Base-by-base conservation (phyloP, 1,140 invertebrate species). In the Lamellibrachia luymesi region DNA sequence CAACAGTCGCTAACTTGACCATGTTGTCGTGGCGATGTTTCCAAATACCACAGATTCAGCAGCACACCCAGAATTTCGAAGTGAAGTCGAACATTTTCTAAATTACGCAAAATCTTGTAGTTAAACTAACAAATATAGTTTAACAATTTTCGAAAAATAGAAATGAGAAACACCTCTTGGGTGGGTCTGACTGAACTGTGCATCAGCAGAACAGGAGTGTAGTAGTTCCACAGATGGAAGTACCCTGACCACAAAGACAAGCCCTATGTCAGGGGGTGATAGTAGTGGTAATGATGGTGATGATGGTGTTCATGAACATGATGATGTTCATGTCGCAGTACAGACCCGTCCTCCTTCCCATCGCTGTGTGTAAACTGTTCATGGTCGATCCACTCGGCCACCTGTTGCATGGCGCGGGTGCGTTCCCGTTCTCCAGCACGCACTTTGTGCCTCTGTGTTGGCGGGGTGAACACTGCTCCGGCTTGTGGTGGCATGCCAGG, bases 251-350 rank as follows among this genome's bases (percentile, higher is more conserved):
- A 80, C 64, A 17, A 80, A 10, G 17, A 80, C 64, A 80, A 56
- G 2, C 64, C 64, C 64, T 80, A 80, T 17, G 64, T 80, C 13
- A 80, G 64, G 25, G 91, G 94, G 92, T 96, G 95, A 95, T 97
- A 98, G 96, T 98, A 98, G 96, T 98, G 97, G 96, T 98, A 98
- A 95, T 98, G 98, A 93, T 96, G 95, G 96, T 98, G 98, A 95
- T 98, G 98, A 94, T 98, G 97, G 94, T 98, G 98, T 95, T 98
- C 97, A 95, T 98, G 98, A 93, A 98, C 97, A 95, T 98, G 98
- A 95, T 97, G 97, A 94, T 97, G 97, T 94, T 97, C 97, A 93
- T 97, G 97, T 92, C 96, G 64, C 17, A 95, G 93, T 97, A 96
- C 25, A 97, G 95, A 7, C 95, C 94, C 90, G 95, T 94, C 64